A percentile compares a stretch with the other conserved stretches of the same genome.
Evolutionary conservation across 2,888 invertebrate species (phyloP).

Genomic region (Idaea straminata): DNA sequence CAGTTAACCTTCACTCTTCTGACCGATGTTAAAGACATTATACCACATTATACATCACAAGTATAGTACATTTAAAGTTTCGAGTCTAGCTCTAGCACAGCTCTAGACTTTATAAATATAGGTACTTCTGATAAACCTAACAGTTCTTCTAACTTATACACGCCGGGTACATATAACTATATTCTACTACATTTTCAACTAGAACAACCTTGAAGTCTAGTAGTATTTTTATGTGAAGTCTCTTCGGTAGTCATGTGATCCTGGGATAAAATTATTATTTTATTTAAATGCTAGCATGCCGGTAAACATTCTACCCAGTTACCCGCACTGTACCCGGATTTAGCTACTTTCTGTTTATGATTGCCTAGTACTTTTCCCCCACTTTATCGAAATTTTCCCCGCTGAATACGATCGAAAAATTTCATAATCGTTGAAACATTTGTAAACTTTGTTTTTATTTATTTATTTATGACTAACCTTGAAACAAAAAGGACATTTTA

Average conservation of each 20-base stretch:
- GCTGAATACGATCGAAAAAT: conserved; percentile 29
- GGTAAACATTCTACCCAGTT: conserved; percentile 16
- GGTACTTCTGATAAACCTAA: not conserved
- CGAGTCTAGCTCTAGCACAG: not conserved
- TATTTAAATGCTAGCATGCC: conserved; percentile 48
- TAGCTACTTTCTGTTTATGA: conserved; percentile 33
- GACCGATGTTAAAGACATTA: too few relatives aligned
- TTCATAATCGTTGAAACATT: not conserved
- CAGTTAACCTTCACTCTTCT: too few relatives aligned
- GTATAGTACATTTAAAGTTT: not conserved
- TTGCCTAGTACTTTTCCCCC: conserved; percentile 64
- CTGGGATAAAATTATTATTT: conserved; percentile 62
- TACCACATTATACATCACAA: not conserved
- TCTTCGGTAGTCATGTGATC: conserved; percentile 39
- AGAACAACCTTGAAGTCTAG: conserved; percentile 45
- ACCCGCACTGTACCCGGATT: conserved; percentile 23
- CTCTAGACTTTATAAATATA: not conserved
- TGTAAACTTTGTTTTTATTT: too few relatives aligned
- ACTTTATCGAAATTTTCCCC: conserved; percentile 67
- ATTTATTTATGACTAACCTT: too few relatives aligned
- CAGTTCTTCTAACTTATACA: conserved; percentile 22
- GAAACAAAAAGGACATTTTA: too few relatives aligned
- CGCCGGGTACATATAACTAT: conserved; percentile 31
- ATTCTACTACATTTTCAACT: conserved; percentile 53
- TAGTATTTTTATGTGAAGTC: conserved; percentile 39